Base-by-base conservation (phyloP, 2,113 vertebrate species). In the Onychostoma macrolepis region DNA sequence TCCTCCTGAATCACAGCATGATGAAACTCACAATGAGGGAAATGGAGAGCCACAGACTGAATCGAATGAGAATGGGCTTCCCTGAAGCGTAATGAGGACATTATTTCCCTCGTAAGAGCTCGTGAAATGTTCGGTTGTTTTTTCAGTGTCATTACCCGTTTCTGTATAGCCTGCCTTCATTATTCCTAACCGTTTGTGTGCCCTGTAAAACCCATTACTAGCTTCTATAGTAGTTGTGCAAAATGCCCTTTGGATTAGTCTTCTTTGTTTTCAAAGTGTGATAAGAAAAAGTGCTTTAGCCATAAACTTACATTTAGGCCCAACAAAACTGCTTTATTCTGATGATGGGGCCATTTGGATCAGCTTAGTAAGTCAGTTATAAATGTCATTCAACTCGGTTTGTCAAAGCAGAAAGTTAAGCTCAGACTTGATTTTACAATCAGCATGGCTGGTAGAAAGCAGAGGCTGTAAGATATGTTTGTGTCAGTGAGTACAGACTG, bases 231-330 rank as follows among this genome's bases (percentile, higher is more conserved):
- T 92, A 90, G 90, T 92, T 90, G 90, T 90, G 92, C 85, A 38
- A 93, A 92, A 94, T 89, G 88, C 91, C 91, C 93, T 95, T 94
- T 94, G 95, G 93, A 96, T 95, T 93, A 92, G 89, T 86, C 21
- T 67, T 41, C 21, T 4, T 36, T 41, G 24, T 71, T 82, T 45
- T 81, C 81, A 15, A 17, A 83, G 61, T 82, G 85, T 75, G 53
- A 85, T 12, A 33, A 50, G 43, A 4, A 48, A 43, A 85, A 85
- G 72, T 61, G 48, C 85, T 81, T 58, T 77, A 72, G 58, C 41
- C 58, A 65, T 81, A 81, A 65, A 67, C 38, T 28, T n/a, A 81
- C 53, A 26, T 61, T 58, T 26, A 77, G 71, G 56, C 8, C 63
- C 38, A 30, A 81, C n/a, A 63, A 26, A 90, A 85, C 90, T 90